Evolutionary conservation across 2,113 vertebrate genomes (phyloP).

Genomic region (Coturnix japonica): DNA sequence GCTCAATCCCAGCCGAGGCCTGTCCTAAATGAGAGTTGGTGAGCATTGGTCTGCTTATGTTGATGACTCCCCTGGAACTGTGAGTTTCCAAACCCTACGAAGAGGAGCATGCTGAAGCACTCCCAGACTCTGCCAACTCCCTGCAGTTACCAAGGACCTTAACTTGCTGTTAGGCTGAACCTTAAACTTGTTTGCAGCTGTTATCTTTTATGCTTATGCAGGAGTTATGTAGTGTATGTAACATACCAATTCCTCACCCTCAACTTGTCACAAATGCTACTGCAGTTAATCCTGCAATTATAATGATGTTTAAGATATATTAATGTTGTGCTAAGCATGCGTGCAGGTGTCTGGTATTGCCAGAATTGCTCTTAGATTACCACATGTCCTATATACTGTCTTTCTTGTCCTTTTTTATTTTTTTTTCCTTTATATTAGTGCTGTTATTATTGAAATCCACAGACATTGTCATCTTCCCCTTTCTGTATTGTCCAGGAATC

Average conservation of each 20-base stretch:
- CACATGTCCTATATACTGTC: neutral
- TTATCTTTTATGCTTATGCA: neutral
- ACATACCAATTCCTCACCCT: accelerated
- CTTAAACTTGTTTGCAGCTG: neutral
- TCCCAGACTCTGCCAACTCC: neutral
- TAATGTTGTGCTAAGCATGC: neutral
- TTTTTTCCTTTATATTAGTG: neutral
- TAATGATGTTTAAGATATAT: neutral
- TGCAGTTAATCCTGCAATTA: neutral
- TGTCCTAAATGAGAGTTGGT: neutral
- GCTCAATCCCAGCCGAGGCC: neutral
- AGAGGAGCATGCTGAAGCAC: neutral
- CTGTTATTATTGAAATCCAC: neutral
- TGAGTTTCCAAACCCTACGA: neutral
- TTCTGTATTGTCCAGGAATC: neutral
- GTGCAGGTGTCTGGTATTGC: accelerated
- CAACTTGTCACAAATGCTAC: neutral
- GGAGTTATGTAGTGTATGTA: neutral
- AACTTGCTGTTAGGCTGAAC: accelerated
- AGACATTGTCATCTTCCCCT: neutral
- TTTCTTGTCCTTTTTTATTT: neutral
- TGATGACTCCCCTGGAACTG: neutral
- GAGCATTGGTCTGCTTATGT: neutral
- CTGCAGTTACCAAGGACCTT: neutral
- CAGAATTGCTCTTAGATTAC: neutral